Evolutionary conservation across 2,888 invertebrate species (phyloP).

Genomic region (Pasiphila rectangulata): DNA sequence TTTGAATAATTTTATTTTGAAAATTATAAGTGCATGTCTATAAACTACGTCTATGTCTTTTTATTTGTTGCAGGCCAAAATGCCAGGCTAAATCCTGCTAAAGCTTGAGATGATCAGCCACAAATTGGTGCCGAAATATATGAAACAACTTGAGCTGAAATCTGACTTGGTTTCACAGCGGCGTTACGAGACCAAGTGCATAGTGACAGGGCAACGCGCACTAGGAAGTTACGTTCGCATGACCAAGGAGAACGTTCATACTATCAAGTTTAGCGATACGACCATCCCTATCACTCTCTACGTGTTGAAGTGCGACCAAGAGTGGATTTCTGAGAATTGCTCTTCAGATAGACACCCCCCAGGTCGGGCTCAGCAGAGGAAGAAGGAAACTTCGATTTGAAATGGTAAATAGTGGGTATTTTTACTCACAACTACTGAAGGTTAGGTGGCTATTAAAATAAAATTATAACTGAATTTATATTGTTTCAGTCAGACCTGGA

Average conservation of each 20-base stretch:
- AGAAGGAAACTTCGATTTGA: slow-evolving; percentile 24
- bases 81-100: slow-evolving; percentile 3
- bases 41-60: too few species aligned
- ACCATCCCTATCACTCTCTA: slow-evolving; percentile 18
- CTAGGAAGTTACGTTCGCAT: slow-evolving; percentile 17
- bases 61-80: slow-evolving; percentile 21
- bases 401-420: slow-evolving; percentile 6
- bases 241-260: slow-evolving; percentile 20
- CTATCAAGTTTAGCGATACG: slow-evolving; percentile 18
- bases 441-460: too few species aligned
- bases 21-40: not conserved
- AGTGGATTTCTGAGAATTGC: slow-evolving; percentile 12
- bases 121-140: slow-evolving; percentile 29
- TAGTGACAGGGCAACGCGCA: slow-evolving; percentile 22
- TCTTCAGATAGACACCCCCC: slow-evolving; percentile 6
- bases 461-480: too few species aligned
- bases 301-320: slow-evolving; percentile 21
- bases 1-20: not conserved
- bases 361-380: slow-evolving; percentile 22
- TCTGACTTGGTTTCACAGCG: slow-evolving; percentile 22
- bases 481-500: slow-evolving; percentile 14
- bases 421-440: not conserved
- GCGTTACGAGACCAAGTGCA: slow-evolving; percentile 24
- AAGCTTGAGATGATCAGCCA: slow-evolving; percentile 25
- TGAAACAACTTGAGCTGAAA: slow-evolving; percentile 26